phyloP scores from a whole-genome alignment of 2,113 vertebrate genomes.

The Odontesthes bonariensis region DNA sequence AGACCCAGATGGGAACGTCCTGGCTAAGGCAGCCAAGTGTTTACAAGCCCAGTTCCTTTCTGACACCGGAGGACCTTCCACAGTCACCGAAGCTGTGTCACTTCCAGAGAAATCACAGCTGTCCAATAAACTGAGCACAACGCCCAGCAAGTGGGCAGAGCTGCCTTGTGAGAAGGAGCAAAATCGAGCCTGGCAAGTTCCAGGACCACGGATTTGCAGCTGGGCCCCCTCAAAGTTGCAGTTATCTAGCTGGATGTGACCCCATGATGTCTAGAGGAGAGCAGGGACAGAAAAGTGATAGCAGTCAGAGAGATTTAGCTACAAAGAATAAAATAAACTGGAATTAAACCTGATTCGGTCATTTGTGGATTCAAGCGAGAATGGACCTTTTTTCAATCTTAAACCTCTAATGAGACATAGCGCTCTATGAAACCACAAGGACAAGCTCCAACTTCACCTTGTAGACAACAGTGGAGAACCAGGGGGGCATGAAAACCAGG shows the following conservation, averaged over 20 bases:
- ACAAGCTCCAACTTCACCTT: constrained; percentile 82
- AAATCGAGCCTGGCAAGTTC: constrained; percentile 92
- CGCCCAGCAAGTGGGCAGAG: constrained; percentile 84
- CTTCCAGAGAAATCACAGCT: constrained; percentile 92
- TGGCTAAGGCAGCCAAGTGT: constrained; percentile 85
- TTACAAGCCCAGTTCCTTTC: constrained; percentile 94
- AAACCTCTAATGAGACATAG: not conserved
- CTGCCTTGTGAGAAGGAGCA: constrained; percentile 92
- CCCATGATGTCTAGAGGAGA: constrained; percentile 85
- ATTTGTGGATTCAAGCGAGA: not conserved
- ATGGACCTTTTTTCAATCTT: no score
- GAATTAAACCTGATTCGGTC: not conserved
- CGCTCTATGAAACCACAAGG: not conserved
- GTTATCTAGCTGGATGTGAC: constrained; percentile 91
- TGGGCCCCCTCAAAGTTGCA: constrained; percentile 93
- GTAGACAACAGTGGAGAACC: constrained; percentile 90
- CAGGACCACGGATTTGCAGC: constrained; percentile 88
- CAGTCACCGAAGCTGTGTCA: constrained; percentile 89
- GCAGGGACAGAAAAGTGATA: not conserved
- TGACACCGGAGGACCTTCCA: constrained; percentile 88
- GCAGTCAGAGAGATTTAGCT: constrained; percentile 2
- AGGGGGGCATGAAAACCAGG: constrained; percentile 88
- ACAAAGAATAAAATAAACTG: not conserved
- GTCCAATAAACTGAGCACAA: constrained; percentile 89
- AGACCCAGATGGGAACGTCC: constrained; percentile 72